Evolutionary conservation across 2,797 vertebrate genomes (phyloP), one percentile per base, ranked within the genome.

Genomic region (Sebastolobus alascanus): DNA sequence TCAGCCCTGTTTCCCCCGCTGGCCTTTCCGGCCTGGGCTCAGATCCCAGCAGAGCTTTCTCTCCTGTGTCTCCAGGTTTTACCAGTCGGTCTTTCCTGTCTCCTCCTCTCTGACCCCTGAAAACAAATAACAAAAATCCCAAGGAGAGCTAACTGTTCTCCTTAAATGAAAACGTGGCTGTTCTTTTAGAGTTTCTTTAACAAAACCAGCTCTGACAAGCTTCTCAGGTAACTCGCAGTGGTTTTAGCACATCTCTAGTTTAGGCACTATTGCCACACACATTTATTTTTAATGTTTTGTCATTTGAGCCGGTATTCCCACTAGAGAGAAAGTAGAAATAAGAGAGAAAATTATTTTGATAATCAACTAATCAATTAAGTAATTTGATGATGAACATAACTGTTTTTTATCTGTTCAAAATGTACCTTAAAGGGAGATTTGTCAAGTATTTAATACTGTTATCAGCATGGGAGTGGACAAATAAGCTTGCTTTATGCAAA

Each of bases 21-120:
- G 64, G 77, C 33, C 56, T 37, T 37, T 63, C 38, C 38, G 61
- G 46, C 56, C 61, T 59, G 69, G 66, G 65, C 68, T 76, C 56
- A 56, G 22, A 60, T 80, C 77, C 75, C 82, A 82, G 74, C 74
- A 16, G 67, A 76, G 56, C 46, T 77, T 43, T 63, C 59, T 72
- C 61, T 80, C 72, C 22, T 1, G 52, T 54, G 50, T 74, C 71
- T 63, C 12, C 22, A 63, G 76, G 43, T 85, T 84, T 72, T 46
- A 1, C 33, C 52, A 58, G 40, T 58, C 71, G 68, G 46, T 61
- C 55, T 73, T 4, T 43, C 43, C 40, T 63, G 14, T 77, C 68
- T 84, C 25, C 55, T 68, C 43, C 69, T 56, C 68, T 68, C 65
- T 38, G 50, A 84, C 79, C 43, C 43, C 67, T 65, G 77, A 85